A percentile compares a stretch with the other conserved stretches of the same genome.
phyloP scores from a whole-genome alignment of 2,797 vertebrate genomes.

The Cyclopterus lumpus region DNA sequence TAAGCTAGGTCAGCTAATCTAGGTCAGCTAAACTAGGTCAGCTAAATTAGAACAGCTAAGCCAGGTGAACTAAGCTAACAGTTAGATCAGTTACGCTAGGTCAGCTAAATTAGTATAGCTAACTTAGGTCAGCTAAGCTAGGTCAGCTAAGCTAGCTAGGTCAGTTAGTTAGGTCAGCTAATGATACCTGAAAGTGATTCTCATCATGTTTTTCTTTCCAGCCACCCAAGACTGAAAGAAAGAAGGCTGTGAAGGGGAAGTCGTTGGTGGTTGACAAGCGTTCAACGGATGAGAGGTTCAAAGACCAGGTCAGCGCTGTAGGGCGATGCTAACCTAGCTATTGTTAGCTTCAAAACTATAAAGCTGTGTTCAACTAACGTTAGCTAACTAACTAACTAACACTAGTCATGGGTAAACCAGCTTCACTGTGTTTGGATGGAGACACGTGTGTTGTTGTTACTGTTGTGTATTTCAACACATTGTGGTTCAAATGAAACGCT shows the following conservation, averaged over 20 bases:
- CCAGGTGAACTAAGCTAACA: no score
- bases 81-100: no score
- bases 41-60: no score
- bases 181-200: background rate
- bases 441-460: background rate
- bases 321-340: background rate
- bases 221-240: constrained; percentile 43
- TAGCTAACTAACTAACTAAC: no score
- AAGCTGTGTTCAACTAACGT: no score
- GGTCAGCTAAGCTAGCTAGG: no score
- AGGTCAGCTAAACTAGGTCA: no score
- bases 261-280: constrained; percentile 40
- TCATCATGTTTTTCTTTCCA: background rate
- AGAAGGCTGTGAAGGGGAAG: constrained; percentile 37
- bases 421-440: no score
- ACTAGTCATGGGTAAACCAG: no score
- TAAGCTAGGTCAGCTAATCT: background rate
- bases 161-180: background rate
- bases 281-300: constrained; percentile 63
- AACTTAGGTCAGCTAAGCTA: no score
- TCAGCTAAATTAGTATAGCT: no score
- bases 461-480: background rate
- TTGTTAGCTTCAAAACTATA: no score
- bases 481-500: background rate
- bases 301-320: constrained; percentile 60